Evolutionary conservation across 2,888 invertebrate species (phyloP).

Genomic region (Sminthurinus aureus): DNA sequence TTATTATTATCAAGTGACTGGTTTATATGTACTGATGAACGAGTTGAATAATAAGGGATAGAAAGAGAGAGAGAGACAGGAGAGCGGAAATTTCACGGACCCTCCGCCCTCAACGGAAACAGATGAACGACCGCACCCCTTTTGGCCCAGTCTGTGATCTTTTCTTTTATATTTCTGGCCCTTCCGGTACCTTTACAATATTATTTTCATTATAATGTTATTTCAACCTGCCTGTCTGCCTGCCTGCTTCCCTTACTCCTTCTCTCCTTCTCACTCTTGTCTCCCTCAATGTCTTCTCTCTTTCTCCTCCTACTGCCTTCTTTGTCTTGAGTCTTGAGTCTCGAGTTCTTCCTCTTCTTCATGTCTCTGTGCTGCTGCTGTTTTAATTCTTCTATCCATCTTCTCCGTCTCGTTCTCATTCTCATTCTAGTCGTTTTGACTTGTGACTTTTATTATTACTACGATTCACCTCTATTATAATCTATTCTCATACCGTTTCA

Average conservation of each 20-base stretch:
- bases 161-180: constrained; percentile 26
- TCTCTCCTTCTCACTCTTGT: constrained; percentile 6
- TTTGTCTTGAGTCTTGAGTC: background rate
- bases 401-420: background rate
- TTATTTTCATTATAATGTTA: constrained; percentile 33
- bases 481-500: background rate
- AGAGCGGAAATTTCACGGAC: constrained; percentile 51
- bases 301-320: background rate
- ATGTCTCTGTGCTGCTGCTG: background rate
- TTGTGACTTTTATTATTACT: background rate
- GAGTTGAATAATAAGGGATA: background rate
- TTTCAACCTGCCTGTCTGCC: background rate
- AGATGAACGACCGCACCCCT: constrained; percentile 48
- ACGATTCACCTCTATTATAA: background rate
- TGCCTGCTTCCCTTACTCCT: background rate
- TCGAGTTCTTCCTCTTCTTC: background rate
- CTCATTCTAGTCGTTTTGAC: background rate
- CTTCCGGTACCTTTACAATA: constrained; percentile 20
- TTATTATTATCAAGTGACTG: no score
- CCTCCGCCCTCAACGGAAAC: constrained; percentile 52
- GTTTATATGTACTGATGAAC: constrained; percentile 14
- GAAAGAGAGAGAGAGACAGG: background rate
- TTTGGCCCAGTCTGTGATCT: constrained; percentile 44
- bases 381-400: background rate
- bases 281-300: background rate